phyloP scores from a whole-genome alignment of 2,797 vertebrate genomes.

The Pterois miles region DNA sequence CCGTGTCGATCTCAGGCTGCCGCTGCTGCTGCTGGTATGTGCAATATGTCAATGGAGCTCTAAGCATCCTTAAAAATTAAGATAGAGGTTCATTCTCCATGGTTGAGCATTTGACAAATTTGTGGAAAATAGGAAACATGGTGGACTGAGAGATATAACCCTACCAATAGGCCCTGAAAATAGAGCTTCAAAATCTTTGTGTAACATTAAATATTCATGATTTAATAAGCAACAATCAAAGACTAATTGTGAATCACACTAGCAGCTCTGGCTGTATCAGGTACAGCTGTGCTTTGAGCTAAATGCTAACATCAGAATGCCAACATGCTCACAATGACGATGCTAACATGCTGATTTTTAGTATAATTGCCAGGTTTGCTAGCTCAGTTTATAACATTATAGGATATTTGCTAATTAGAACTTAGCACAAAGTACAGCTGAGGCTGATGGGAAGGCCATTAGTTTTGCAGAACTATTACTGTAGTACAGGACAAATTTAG shows the following conservation, averaged over 20 bases:
- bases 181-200: not conserved
- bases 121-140: not conserved
- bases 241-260: not conserved
- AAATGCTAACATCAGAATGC: not conserved
- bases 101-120: not conserved
- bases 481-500: not conserved
- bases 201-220: not conserved
- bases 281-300: not conserved
- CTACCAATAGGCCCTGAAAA: not conserved
- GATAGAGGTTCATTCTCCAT: not conserved
- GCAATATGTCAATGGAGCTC: not conserved
- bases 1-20: not conserved
- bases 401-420: not conserved
- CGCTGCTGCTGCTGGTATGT: not conserved
- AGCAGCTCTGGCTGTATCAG: not conserved
- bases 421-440: not conserved
- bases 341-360: not conserved
- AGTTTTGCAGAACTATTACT: too few relatives aligned
- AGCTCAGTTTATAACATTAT: not conserved
- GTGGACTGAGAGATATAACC: not conserved
- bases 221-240: not conserved
- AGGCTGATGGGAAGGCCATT: not conserved
- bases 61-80: not conserved
- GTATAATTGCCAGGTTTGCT: not conserved
- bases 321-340: not conserved